Base-by-base conservation (phyloP, 2,888 invertebrate species). In the Pyrrhosoma nymphula region DNA sequence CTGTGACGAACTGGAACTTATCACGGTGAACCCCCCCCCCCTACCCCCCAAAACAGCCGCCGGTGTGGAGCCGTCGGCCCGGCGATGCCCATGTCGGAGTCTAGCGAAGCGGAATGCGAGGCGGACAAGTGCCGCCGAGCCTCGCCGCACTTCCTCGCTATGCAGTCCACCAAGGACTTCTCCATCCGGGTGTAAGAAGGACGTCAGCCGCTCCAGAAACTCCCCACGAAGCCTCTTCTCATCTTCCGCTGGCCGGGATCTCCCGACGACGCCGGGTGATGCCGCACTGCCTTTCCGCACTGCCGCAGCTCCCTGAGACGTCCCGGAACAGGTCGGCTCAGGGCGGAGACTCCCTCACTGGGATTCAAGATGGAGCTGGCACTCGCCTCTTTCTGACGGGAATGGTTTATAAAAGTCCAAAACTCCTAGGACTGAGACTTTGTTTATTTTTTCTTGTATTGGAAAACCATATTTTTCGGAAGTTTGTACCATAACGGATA, bases 101-200 rank as follows among this genome's bases (percentile, higher is more conserved):
- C 63, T 35, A 91, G 91, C 63, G 91, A 91, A 56, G 93, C 69
- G 16, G 93, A 93, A 26, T 69, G 93, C n/a, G 93, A 93, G 26
- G 69, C 47, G 47, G 93, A 93, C 47, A 93, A 93, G 69, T 93
- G 93, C 47, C 56, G 90, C 39, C 39, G 47, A 4, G 47, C 69
- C n/a, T 47, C 93, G 16, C 47, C 93, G 26, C 93, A 69, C 63
- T 75, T 93, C 75, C 93, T 75, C 63, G 91, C 60, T 35, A 39
- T 69, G 91, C 82, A 82, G 82, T 35, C 93, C 69, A 75, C 63
- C 47, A 93, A 93, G 55, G 93, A 93, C 69, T 93, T 93, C 75
- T 93, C 93, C 93, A 93, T 93, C 93, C 93, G 93, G 69, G 93
- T 93, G 26, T 93, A 93, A n/a, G 55, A 55, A n/a, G 56, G 56